A percentile compares a stretch with the other conserved stretches of the same genome.
Evolutionary conservation across 2,797 vertebrate species (phyloP).

Genomic region (Gallinago stenura): DNA sequence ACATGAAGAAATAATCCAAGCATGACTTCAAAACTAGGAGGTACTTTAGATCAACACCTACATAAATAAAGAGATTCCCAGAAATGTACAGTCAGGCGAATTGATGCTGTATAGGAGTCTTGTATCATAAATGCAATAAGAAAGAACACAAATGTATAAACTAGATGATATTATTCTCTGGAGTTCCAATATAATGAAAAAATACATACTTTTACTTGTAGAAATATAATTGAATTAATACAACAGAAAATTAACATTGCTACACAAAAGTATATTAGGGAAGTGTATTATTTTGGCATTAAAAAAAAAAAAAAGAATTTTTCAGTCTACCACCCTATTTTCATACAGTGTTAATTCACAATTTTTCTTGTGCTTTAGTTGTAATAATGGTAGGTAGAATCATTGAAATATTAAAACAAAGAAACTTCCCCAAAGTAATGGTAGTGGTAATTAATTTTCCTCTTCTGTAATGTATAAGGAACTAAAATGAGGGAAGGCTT

Average conservation of each 20-base stretch:
- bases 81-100: not conserved
- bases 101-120: not conserved
- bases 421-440: not conserved
- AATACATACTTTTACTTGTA: not conserved
- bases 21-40: not conserved
- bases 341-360: not conserved
- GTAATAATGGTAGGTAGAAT: not conserved
- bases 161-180: not conserved
- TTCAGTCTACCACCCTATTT: not conserved
- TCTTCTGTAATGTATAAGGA: not conserved
- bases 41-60: not conserved
- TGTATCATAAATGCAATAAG: not conserved
- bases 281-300: not conserved
- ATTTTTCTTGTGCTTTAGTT: not conserved
- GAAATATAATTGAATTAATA: not conserved
- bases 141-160: not conserved
- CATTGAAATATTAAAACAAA: not conserved
- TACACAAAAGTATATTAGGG: not conserved
- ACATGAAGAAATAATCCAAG: slow-evolving; percentile 34
- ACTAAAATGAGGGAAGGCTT: not conserved
- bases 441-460: not conserved
- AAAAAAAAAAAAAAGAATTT: not conserved
- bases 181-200: not conserved
- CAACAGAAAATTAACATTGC: rapidly evolving
- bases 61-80: not conserved